Percentiles rank a stretch among this genome's conserved stretches.
Conservation (phyloP, 2,888 invertebrate genomes). For the Oscheius sp. region DNA sequence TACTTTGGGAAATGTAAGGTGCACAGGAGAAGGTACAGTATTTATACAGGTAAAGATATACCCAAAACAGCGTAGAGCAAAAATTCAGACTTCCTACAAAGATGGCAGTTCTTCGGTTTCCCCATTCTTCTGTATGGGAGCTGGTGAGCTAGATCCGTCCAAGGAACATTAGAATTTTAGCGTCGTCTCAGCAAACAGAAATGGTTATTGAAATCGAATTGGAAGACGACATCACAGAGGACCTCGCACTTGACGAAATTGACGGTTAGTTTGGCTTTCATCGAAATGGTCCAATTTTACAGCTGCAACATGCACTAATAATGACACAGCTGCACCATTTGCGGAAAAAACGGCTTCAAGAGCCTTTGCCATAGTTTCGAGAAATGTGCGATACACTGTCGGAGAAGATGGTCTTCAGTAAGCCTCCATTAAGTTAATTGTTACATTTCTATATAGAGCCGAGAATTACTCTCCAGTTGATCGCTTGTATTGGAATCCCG, state of each 20-base stretch:
- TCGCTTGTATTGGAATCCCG: slow-evolving; percentile 9
- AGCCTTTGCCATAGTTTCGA: slow-evolving; percentile 13
- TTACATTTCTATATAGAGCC: too few relatives aligned
- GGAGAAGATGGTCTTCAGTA: too few relatives aligned
- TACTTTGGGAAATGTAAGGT: neutral
- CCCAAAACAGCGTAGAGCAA: neutral
- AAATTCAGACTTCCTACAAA: too few relatives aligned
- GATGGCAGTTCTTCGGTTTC: neutral
- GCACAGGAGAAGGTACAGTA: neutral
- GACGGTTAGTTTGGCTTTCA: neutral
- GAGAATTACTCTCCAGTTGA: slow-evolving; percentile 4
- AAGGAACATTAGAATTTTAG: neutral
- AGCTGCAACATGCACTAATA: neutral
- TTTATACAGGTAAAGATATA: slow-evolving; percentile 2
- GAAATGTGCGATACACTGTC: slow-evolving; percentile 8
- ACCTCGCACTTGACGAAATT: neutral
- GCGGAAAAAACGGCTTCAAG: neutral
- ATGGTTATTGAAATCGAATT: neutral
- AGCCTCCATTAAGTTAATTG: neutral
- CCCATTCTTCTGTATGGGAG: slow-evolving; percentile 7
- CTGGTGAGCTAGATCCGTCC: neutral
- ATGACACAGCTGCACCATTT: neutral
- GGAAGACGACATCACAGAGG: neutral
- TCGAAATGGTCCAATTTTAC: neutral
- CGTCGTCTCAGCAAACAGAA: neutral